Percentiles rank a stretch among this genome's conserved stretches.
Conservation (phyloP, 1,140 invertebrate species). For the Cardiocondyla obscurior region DNA sequence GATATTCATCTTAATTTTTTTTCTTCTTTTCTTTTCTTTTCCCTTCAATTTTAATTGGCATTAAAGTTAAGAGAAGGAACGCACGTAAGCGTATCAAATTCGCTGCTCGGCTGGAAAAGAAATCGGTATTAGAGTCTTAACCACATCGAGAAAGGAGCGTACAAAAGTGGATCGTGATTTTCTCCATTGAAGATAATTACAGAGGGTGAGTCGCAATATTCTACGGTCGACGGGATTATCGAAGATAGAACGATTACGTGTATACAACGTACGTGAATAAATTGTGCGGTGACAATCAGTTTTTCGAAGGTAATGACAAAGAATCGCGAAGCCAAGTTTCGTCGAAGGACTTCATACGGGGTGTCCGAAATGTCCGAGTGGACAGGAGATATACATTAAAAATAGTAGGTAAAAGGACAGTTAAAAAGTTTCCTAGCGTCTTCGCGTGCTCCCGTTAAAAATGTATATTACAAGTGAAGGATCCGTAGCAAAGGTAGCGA, state of each 20-base stretch:
- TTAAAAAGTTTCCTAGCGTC: background rate
- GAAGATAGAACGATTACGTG: conserved; percentile 12
- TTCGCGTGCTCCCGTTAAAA: background rate
- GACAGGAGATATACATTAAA: background rate
- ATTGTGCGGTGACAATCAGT: background rate
- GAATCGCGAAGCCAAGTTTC: background rate
- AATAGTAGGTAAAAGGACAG: background rate
- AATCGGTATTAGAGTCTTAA: conserved; percentile 14
- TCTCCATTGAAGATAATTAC: background rate
- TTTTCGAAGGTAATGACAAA: background rate
- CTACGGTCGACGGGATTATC: background rate
- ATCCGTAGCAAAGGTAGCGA: background rate
- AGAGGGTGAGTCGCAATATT: conserved; percentile 26
- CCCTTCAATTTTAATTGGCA: background rate
- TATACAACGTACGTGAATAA: conserved; percentile 31
- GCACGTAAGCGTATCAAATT: background rate
- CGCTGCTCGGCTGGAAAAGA: background rate
- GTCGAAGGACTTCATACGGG: background rate
- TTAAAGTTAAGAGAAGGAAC: background rate
- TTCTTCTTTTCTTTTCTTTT: too few relatives aligned
- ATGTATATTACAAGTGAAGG: conserved; percentile 18
- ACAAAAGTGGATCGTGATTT: background rate
- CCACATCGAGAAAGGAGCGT: background rate
- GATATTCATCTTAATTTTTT: too few relatives aligned
- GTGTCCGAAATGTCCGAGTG: background rate